Base-by-base conservation (phyloP, 2,797 vertebrate species). In the Triplophysa bombifrons region DNA sequence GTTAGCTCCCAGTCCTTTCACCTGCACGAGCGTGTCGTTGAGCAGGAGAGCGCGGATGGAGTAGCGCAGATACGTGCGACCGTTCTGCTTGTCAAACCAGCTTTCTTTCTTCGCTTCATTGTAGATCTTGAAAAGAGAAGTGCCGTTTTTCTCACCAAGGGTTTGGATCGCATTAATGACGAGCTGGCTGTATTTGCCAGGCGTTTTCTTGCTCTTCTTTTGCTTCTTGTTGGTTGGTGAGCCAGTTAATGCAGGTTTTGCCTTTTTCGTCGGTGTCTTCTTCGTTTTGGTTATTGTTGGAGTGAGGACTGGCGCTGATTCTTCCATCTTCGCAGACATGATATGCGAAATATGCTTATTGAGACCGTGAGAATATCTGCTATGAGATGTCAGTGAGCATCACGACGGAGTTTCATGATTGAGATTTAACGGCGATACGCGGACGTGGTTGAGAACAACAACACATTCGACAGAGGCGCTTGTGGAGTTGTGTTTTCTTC, bases 401-500 rank as follows among this genome's bases (percentile, higher is more conserved):
- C 51, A 46, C 10, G 61, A 27, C 66, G 27, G 61, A 25, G 67
- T 5, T 34, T 0, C 55, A 34, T 27, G 65, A 67, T 85, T 76
- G 74, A 27, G 77, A 71, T 90, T 92, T 94, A 92, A 93, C 50
- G 78, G 27, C 63, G 19, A 19, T 0, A 10, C 8, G 93, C 94
- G 94, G 94, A 95, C 94, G 93, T 88, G 85, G 92, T 94, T 94
- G 95, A 90, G 92, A 94, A 94, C 94, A 95, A 94, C 91, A 95
- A 95, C 94, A 95, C 89, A 68, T 81, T 78, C 85, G 81, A 82
- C 86, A 70, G 30, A 60, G 80, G 88, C 86, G 80, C 76, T 84
- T 87, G 68, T 86, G 69, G 79, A 90, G 86, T 90, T 94, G 94
- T 94, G 95, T 87, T 94, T 94, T 85, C 89, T 87, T 83, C 41